A percentile compares a stretch with the other conserved stretches of the same genome.
These are phyloP conservation scores for Blomia tropicalis DNA, from an alignment of 2,888 invertebrate genomes.

Conservation along the genomic window DNA sequence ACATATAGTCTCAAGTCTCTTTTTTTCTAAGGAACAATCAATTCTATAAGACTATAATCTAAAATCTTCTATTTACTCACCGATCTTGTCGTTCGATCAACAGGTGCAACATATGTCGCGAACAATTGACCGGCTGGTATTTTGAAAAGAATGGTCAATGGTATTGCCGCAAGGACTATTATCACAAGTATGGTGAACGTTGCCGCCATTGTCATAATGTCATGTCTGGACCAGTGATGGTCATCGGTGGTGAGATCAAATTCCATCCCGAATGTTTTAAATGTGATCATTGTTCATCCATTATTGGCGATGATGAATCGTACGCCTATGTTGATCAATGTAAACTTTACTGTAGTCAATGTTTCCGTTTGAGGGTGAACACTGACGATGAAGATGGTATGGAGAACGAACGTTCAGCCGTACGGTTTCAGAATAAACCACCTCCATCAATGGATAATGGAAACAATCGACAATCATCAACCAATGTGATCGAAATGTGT, in stretches of 20 bases:
- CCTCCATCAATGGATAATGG: slow-evolving; percentile 43
- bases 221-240: slow-evolving; percentile 77
- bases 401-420: neutral
- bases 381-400: neutral
- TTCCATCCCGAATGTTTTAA: slow-evolving; percentile 92
- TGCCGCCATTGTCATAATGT: slow-evolving; percentile 76
- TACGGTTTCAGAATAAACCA: slow-evolving; percentile 39
- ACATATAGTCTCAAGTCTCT: neutral
- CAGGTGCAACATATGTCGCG: slow-evolving; percentile 77
- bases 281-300: slow-evolving; percentile 60
- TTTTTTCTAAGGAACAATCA: no score
- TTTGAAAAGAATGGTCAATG: slow-evolving; percentile 76
- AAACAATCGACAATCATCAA: neutral
- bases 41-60: no score
- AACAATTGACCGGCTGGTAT: slow-evolving; percentile 71
- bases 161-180: slow-evolving; percentile 76
- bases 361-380: slow-evolving; percentile 50
- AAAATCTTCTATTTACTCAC: neutral
- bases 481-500: slow-evolving; percentile 54
- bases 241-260: slow-evolving; percentile 68
- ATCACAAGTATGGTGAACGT: slow-evolving; percentile 67
- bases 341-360: slow-evolving; percentile 64
- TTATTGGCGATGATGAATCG: slow-evolving; percentile 78
- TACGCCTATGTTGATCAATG: slow-evolving; percentile 80
- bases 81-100: no score